These are phyloP conservation scores for sheep (Ovis aries) DNA, from an alignment of 2,113 vertebrate genomes.

Conservation along the genomic window ARS-UI_Ramb_v3.0 NC_056080.1:58064501-58065000, in stretches of 20 bases:
- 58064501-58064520: not conserved
- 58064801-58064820: not conserved
- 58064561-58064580: not conserved
- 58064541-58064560: not conserved
- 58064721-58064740: not conserved
- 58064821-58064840: not conserved
- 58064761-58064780: not conserved
- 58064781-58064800: not conserved
- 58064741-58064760: not conserved
- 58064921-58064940: not conserved
- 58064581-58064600: not conserved
- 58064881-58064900: not conserved
- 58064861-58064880: not conserved
- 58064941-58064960: not conserved
- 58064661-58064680: not conserved
- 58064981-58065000: not conserved
- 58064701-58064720: not conserved
- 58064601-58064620: not conserved
- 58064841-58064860: not conserved
- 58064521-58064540: not conserved
- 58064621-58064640: not conserved
- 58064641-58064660: conserved; percentile 20
- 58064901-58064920: not conserved
- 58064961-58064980: not conserved
- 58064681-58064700: not conserved